These are phyloP conservation scores for Eupithecia pulchellata DNA, from an alignment of 2,888 invertebrate genomes.

Conservation along the genomic window DNA sequence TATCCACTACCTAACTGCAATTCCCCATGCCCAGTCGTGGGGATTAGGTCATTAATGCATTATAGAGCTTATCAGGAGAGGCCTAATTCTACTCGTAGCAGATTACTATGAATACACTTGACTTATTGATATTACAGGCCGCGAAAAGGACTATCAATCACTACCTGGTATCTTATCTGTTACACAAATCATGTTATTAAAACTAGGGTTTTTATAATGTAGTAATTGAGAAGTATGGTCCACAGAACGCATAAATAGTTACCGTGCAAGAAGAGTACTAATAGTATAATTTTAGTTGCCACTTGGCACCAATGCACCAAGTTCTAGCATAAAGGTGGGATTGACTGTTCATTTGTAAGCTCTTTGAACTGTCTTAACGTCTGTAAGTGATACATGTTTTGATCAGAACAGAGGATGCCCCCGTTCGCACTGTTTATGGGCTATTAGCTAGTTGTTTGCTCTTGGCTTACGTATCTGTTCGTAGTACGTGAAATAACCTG, in stretches of 20 bases:
- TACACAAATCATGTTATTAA: not conserved
- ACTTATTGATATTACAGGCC: not conserved
- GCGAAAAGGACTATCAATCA: not conserved
- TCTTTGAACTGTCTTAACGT: constrained; percentile 14
- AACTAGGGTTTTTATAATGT: not conserved
- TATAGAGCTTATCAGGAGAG: not conserved
- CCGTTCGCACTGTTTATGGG: constrained; percentile 18
- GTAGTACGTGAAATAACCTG: constrained; percentile 29
- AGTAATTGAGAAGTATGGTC: not conserved
- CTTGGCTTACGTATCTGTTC: constrained; percentile 19
- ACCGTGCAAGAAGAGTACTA: constrained; percentile 1
- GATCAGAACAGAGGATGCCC: constrained; percentile 10
- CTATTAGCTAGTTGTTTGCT: constrained; percentile 15
- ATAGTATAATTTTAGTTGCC: constrained; percentile 13
- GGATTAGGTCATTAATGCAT: not conserved
- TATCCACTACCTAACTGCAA: not conserved
- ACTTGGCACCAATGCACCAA: constrained; percentile 14
- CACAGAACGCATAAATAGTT: constrained; percentile 1
- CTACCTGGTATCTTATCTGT: not conserved
- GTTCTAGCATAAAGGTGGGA: constrained; percentile 6
- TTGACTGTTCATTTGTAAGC: constrained; percentile 5
- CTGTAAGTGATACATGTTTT: constrained; percentile 5
- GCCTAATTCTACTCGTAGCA: too few relatives aligned
- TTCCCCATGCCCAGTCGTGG: not conserved
- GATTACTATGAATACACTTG: too few relatives aligned